These are phyloP conservation scores for Plebejus argus DNA, from an alignment of 2,888 invertebrate genomes.

Conservation along the genomic window DNA sequence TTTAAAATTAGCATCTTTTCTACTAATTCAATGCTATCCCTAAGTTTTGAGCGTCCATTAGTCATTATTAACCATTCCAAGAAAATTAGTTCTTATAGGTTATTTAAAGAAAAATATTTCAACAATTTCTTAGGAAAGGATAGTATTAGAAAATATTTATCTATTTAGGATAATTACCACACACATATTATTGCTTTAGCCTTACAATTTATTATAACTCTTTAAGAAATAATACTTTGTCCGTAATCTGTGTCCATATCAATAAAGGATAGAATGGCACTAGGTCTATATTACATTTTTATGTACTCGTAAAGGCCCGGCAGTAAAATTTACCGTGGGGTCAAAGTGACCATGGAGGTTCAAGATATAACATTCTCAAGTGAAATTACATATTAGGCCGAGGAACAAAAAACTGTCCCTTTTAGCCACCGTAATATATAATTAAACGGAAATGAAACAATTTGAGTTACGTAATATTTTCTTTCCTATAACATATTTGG, in stretches of 20 bases:
- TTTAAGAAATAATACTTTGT: not conserved
- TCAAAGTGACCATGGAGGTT: not conserved
- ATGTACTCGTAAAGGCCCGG: not conserved
- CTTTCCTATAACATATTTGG: not conserved
- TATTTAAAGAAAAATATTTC: not conserved
- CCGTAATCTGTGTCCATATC: not conserved
- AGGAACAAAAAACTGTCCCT: not conserved
- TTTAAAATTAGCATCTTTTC: slow-evolving; percentile 1
- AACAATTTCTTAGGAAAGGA: slow-evolving; percentile 19
- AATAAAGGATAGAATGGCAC: not conserved
- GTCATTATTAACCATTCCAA: not conserved
- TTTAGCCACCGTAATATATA: not conserved
- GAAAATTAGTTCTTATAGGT: not conserved
- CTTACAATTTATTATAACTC: not conserved
- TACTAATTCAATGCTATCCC: not conserved
- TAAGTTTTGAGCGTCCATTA: not conserved
- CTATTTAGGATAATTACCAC: slow-evolving; percentile 12
- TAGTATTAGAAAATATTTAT: slow-evolving; percentile 27
- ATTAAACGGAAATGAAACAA: not conserved
- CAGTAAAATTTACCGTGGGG: not conserved
- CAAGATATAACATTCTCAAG: not conserved
- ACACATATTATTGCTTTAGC: slow-evolving; percentile 26
- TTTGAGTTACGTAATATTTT: not conserved
- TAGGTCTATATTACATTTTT: slow-evolving; percentile 18
- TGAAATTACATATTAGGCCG: not conserved